Conservation (phyloP, 1,140 invertebrate genomes). For the Cydia fagiglandana region DNA sequence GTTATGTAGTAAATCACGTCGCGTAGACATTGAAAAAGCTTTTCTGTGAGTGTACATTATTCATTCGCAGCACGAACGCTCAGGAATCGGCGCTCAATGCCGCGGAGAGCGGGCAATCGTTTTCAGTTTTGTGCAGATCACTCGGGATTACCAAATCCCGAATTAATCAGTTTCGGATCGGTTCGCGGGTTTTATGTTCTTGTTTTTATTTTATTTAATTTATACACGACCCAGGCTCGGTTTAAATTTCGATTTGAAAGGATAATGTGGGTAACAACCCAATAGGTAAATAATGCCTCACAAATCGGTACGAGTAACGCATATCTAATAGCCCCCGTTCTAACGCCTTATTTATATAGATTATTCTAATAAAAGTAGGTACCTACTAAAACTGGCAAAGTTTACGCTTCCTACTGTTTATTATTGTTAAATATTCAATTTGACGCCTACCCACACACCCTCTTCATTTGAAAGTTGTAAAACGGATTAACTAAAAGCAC, state of each 20-base stretch:
- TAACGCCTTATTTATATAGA: background rate
- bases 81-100: constrained; percentile 36
- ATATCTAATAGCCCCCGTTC: background rate
- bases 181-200: constrained; percentile 7
- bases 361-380: background rate
- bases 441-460: background rate
- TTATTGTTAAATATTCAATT: background rate
- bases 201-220: constrained; percentile 23
- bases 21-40: constrained; percentile 22
- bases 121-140: constrained; percentile 45
- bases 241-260: background rate
- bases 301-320: background rate
- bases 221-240: background rate
- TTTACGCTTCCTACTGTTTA: background rate
- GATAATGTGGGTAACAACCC: background rate
- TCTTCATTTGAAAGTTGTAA: background rate
- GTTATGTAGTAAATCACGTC: too few species aligned
- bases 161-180: constrained; percentile 46
- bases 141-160: constrained; percentile 45
- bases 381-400: background rate
- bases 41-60: constrained; percentile 33
- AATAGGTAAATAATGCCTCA: background rate
- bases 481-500: too few species aligned
- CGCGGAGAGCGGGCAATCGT: constrained; percentile 38
- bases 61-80: constrained; percentile 39